Conservation (phyloP, 2,113 vertebrate species). For the Bothrops jararaca region DNA sequence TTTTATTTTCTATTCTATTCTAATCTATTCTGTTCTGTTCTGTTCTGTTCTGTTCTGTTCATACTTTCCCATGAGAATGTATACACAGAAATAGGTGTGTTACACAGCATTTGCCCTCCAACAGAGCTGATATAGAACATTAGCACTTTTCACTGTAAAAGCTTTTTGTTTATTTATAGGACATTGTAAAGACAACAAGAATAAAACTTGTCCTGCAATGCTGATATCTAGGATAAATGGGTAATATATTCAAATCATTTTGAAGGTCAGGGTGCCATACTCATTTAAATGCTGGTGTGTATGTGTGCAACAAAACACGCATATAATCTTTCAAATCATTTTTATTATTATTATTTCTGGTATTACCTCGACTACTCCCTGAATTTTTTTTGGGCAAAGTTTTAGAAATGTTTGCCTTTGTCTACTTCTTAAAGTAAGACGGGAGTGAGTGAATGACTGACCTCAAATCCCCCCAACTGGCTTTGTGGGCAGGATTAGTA, state of each 20-base stretch:
- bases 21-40: too few species aligned
- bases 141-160: background rate
- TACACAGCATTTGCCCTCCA: background rate
- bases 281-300: background rate
- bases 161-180: background rate
- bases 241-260: background rate
- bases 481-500: background rate
- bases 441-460: background rate
- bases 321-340: background rate
- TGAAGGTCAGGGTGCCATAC: background rate
- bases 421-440: background rate
- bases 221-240: background rate
- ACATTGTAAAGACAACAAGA: background rate
- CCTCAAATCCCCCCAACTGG: background rate
- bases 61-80: background rate
- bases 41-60: too few species aligned
- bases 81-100: background rate
- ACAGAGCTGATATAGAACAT: background rate
- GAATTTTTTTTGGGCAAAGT: background rate
- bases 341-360: background rate
- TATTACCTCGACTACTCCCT: background rate
- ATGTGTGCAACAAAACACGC: background rate
- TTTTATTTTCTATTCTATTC: too few species aligned
- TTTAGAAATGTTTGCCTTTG: background rate
- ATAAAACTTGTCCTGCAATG: background rate